Base-by-base conservation (phyloP, 2,888 invertebrate species). In the Ochropleura plecta region DNA sequence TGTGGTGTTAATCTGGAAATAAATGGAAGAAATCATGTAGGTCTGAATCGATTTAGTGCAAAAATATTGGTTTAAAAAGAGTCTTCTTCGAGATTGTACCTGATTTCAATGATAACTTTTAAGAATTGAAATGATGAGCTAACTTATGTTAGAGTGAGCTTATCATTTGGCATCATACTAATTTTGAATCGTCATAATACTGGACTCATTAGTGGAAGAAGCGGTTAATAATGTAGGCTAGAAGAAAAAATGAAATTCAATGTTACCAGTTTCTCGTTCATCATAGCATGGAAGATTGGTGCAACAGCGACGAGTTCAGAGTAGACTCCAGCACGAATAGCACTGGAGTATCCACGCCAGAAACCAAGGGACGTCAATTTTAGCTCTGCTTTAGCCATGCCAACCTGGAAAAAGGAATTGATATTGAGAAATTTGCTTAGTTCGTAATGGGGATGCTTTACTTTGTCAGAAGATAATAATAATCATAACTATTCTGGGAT, bases 301-400 rank as follows among this genome's bases (percentile, higher is more conserved):
- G 98, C 97, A 57, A 98, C 97, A 0, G 98, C 98, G 0, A 98
- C 98, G 2, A 96, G 90, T 88, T 98, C 98, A 77, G 98, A 97
- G 90, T 97, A 98, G 10, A 98, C 97, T 1, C 98, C 98, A 0
- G 98, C 98, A 68, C 98, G 97, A 91, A 98, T 97, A 0, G 98
- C 97, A 85, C 98, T 98, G 0, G 98, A 98, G 92, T 99, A 99
- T 69, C 98, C 98, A 0, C 97, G 96, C 94, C 97, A 98, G 91
- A 98, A 98, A 40, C 98, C 98, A 55, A 97, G 97, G 0, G 97
- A 96, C 40, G 97, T 97, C 57, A 97, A 95, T 81, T 97, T 97
- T 65, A 98, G 91, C 79, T 97, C 97, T 0, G 97, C 96, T 84
- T 97, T 97, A 0, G 97, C 96, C 92, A 97, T 95, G 82, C 97